Evolutionary conservation across 1,140 invertebrate species (phyloP).

Genomic region (Trichonephila clavipes): DNA sequence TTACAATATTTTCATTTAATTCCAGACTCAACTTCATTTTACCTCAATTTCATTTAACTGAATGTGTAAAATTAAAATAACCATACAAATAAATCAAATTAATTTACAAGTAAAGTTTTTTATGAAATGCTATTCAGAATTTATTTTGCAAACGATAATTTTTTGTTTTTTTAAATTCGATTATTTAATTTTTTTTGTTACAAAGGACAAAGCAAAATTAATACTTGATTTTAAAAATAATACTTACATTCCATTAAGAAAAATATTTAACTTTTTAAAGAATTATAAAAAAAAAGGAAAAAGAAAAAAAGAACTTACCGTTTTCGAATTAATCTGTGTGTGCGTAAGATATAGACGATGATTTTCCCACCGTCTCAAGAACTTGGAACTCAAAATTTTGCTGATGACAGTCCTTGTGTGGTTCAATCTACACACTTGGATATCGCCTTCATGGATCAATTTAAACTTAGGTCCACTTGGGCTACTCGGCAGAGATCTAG

Average conservation of each 20-base stretch:
- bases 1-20: too few species aligned
- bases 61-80: too few species aligned
- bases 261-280: background rate
- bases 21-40: too few species aligned
- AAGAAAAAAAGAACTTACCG: constrained; percentile 84
- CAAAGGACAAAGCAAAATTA: background rate
- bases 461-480: constrained; percentile 87
- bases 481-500: constrained; percentile 78
- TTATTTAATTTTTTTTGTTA: background rate
- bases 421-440: constrained; percentile 89
- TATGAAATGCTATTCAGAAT: too few species aligned
- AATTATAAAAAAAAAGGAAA: background rate
- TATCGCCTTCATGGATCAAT: constrained; percentile 87
- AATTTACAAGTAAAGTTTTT: too few species aligned
- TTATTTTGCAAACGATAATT: too few species aligned
- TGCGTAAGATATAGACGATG: constrained; percentile 88
- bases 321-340: constrained; percentile 87
- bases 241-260: background rate
- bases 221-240: background rate
- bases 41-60: too few species aligned
- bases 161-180: too few species aligned
- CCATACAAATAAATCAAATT: too few species aligned
- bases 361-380: constrained; percentile 89
- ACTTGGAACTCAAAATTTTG: constrained; percentile 91
- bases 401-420: constrained; percentile 90